Evolutionary conservation across 2,797 vertebrate genomes (phyloP), one percentile per base, ranked within the genome.

Genomic region (Parauchenoglanis ngamensis): DNA sequence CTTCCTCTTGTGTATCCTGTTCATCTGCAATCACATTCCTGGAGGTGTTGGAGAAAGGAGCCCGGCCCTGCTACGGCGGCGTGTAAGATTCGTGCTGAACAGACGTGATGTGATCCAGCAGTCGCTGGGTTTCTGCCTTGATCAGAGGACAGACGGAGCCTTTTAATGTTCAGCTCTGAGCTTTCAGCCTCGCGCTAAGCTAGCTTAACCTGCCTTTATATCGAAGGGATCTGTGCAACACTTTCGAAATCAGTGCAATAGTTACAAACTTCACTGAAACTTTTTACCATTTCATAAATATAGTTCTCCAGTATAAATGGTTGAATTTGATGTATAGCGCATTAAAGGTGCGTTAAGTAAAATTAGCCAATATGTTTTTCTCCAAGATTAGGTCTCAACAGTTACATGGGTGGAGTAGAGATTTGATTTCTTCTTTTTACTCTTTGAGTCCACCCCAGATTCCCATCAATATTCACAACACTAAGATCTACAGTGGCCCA

Each of bases 1-100:
- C 7, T 80, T 46, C 63, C 63, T 80, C 56, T 83, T 76, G 73
- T 52, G 73, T 3, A 52, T 56, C 59, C 68, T 54, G n/a, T 56
- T n/a, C 56, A 17, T 35, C 54, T 59, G 56, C 40, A 79, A 79
- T 59, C 28, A 35, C 52, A 79, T 40, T 35, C 73, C 79, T 86
- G 86, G 44, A 31, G 54, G 21, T n/a, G 17, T 7, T 23, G 25
- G 46, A 78, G 49, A 31, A n/a, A 73, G 72, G 15, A 49, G 23
- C 10, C 35, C 4, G 40, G 44, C 72, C 56, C 76, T 31, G 23
- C 73, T 54, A 54, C 49, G 28, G 17, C 12, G 19, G 6, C 10
- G 31, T 79, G 52, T 78, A 54, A 40, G 56, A 79, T 35, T 21
- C 0, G 19, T 59, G 28, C 35, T 46, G 23, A 82, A 46, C 40